Percentiles rank a stretch among this genome's conserved stretches.
phyloP scores from a whole-genome alignment of 1,140 invertebrate species.

The Lepidurus couesii region DNA sequence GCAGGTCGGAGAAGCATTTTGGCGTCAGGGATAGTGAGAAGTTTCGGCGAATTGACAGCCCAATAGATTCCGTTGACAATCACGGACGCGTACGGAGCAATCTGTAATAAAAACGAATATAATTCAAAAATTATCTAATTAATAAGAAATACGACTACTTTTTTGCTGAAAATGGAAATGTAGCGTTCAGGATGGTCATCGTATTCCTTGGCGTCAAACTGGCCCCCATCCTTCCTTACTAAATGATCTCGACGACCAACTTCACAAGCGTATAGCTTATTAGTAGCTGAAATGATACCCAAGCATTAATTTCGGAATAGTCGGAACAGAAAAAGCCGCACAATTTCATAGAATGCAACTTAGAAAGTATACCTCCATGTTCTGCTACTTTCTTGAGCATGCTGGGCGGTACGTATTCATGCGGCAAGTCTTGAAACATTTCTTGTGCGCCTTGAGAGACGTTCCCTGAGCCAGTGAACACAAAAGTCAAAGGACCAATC shows the following conservation, averaged over 20 bases:
- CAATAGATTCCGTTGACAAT: conserved; percentile 99
- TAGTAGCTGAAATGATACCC: conserved; percentile 59
- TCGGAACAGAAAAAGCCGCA: too few relatives aligned
- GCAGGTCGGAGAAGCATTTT: conserved; percentile 84
- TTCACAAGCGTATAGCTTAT: conserved; percentile 91
- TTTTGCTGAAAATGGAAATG: conserved; percentile 92
- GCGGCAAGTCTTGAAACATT: conserved; percentile 72
- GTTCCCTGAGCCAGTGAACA: conserved; percentile 89
- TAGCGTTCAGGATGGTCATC: conserved; percentile 87
- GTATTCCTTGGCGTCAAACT: conserved; percentile 87
- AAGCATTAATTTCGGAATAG: neutral
- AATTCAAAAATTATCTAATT: neutral
- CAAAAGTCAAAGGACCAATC: conserved; percentile 93
- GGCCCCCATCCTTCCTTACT: conserved; percentile 81
- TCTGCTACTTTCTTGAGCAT: conserved; percentile 91
- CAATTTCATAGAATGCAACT: too few relatives aligned
- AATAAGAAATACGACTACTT: conserved; percentile 49
- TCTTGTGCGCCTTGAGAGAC: conserved; percentile 52
- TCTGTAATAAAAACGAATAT: conserved; percentile 50
- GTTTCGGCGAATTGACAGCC: conserved; percentile 90
- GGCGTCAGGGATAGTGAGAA: conserved; percentile 95
- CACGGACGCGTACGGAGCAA: conserved; percentile 94
- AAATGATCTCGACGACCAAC: conserved; percentile 88
- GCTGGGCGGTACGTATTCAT: conserved; percentile 94
- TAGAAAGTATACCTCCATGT: conserved; percentile 70